These are phyloP conservation scores for Todus mexicanus DNA, from an alignment of 2,797 vertebrate genomes.

Conservation along the genomic window DNA sequence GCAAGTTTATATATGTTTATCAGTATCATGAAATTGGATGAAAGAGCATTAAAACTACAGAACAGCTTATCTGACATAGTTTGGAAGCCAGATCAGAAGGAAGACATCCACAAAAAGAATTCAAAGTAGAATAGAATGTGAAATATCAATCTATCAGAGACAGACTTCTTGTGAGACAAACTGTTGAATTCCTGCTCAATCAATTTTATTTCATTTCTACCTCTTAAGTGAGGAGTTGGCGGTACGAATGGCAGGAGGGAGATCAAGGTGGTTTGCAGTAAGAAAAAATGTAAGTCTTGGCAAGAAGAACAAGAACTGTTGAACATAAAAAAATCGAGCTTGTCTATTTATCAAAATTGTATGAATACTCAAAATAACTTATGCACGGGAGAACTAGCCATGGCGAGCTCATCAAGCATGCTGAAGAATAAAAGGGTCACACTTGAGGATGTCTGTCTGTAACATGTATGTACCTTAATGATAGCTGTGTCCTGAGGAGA, in stretches of 20 bases:
- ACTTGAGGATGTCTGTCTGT: neutral
- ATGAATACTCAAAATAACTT: neutral
- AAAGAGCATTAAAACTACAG: neutral
- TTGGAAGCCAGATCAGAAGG: neutral
- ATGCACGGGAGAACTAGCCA: neutral
- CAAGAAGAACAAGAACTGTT: neutral
- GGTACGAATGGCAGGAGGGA: neutral
- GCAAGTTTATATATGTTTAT: neutral
- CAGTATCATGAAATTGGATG: neutral
- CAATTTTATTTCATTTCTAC: neutral
- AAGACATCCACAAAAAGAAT: neutral
- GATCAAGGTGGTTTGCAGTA: neutral
- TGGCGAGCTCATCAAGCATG: neutral
- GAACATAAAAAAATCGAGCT: neutral
- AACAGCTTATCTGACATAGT: neutral
- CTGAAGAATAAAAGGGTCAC: neutral
- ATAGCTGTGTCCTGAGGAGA: neutral
- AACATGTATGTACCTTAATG: neutral
- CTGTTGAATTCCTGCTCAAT: neutral
- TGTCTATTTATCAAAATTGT: neutral
- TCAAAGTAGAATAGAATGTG: neutral
- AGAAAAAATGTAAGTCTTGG: neutral
- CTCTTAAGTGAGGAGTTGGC: neutral
- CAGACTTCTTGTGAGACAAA: neutral
- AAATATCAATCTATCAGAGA: neutral